Base-by-base conservation (phyloP, 1,140 invertebrate species). In the Charaxes varanes region DNA sequence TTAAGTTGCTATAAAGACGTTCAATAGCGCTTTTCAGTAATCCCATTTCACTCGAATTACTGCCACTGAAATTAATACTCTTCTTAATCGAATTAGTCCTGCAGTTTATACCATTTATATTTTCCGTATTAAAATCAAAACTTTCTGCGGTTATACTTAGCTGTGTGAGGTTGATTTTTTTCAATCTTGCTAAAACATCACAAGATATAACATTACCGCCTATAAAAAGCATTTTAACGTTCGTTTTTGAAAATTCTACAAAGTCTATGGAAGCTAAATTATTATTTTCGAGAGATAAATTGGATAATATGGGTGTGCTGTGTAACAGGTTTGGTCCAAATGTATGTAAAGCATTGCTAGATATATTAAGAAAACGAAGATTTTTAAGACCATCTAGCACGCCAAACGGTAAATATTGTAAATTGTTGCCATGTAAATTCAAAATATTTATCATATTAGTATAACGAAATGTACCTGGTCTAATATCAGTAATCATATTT, bases 151-250 rank as follows among this genome's bases (percentile, higher is more conserved):
- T 41, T 8, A 41, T 11, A n/a, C 26, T 18, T 13, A 36, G n/a
- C 3, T 27, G 6, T 12, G 8, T 2, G 13, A 8, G 4, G n/a
- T 24, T 14, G 3, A 6, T 2, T 14, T 41, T 45, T 37, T 47
- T 52, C 16, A 62, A 27, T 21, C 15, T 37, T 6, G 52, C 38
- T 11, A 62, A 41, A 21, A 36, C 24, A 14, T 57, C 41, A 19
- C 62, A 66, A 6, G 56, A 26, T 13, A 66, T 4, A 15, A 46
- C 41, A 51, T 66, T 66, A 12, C 47, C 45, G n/a, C 62, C 59
- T 31, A 66, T 52, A 21, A 47, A 27, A 26, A 46, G 10, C 6
- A 21, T 18, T 10, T n/a, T 15, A 21, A 46, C 14, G 6, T 12
- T 28, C 21, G 16, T 27, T 13, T 19, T 6, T 7, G 10, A 6